Base-by-base conservation (phyloP, 1,140 invertebrate species). In the Nasonia giraulti region DNA sequence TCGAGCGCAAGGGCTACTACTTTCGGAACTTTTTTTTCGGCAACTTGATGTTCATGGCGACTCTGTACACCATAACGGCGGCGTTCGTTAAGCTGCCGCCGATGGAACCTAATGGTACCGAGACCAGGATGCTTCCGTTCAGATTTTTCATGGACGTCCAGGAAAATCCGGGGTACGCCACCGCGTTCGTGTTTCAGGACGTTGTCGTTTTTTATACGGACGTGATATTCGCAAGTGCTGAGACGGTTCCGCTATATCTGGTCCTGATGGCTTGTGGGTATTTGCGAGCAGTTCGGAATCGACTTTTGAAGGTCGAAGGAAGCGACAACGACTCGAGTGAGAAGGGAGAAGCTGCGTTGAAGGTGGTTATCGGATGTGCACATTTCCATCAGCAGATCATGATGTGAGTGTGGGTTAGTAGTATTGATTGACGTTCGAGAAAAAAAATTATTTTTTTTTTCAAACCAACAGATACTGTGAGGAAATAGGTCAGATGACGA, bases 221-320 rank as follows among this genome's bases (percentile, higher is more conserved):
- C 2, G 0, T 84, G 8, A 71, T 84, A n/a, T 1, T 74, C 10
- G 12, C 44, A 0, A 68, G 44, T n/a, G 20, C 73, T 0, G 68
- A 84, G 4, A 47, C 77, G 1, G n/a, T 74, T 23, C 27, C 12
- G 33, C 47, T 66, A 1, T 80, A 50, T n/a, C 23, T 80, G 23
- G 73, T 84, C 4, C 33, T 84, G 75, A 84, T 80, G 75, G 76
- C 77, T 3, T 84, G 83, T 44, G 83, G 83, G 2, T 84, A 84
- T 55, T 44, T 84, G 3, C 79, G 44, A 20, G 7, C 6, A 0
- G 10, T 84, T 20, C n/a, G 27, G 20, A 27, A 79, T 2, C 44
- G 69, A 73, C 40, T 84, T 1, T 14, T 62, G 3, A 33, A 1
- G 20, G 0, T 20, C 1, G 17, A 4, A 3, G 55, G n/a, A 12